phyloP scores from a whole-genome alignment of 2,888 invertebrate genomes.

The Capitulum mitella region DNA sequence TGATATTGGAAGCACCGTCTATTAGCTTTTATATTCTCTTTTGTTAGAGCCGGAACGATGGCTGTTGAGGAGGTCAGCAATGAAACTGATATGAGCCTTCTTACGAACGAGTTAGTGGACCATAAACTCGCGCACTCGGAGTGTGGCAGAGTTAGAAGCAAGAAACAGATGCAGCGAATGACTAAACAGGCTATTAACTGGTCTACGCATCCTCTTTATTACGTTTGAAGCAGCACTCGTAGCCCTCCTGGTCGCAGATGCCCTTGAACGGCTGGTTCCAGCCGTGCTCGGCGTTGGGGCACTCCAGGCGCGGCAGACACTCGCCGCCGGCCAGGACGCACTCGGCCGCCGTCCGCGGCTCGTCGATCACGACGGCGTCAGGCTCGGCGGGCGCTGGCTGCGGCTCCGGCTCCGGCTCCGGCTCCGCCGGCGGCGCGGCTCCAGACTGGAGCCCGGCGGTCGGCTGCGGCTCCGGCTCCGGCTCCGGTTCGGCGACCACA shows the following conservation, averaged over 20 bases:
- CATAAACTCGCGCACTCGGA: too few relatives aligned
- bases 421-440: neutral
- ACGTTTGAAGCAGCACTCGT: conserved; percentile 2
- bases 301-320: neutral
- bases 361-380: neutral
- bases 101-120: too few relatives aligned
- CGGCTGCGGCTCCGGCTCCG: neutral
- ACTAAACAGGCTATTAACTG: too few relatives aligned
- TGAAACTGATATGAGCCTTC: too few relatives aligned
- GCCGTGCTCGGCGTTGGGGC: conserved; percentile 3
- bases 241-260: neutral
- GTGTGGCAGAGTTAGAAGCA: too few relatives aligned
- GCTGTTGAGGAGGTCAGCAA: too few relatives aligned
- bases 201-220: too few relatives aligned
- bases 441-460: too few relatives aligned
- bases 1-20: too few relatives aligned
- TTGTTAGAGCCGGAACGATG: too few relatives aligned
- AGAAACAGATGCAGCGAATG: too few relatives aligned
- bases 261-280: conserved; percentile 13
- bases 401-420: neutral
- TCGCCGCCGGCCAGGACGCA: neutral
- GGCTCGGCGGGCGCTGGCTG: neutral
- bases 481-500: neutral
- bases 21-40: too few relatives aligned
- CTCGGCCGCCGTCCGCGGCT: neutral